Conservation (phyloP, 2,113 vertebrate genomes). For the Macrotus californicus region DNA sequence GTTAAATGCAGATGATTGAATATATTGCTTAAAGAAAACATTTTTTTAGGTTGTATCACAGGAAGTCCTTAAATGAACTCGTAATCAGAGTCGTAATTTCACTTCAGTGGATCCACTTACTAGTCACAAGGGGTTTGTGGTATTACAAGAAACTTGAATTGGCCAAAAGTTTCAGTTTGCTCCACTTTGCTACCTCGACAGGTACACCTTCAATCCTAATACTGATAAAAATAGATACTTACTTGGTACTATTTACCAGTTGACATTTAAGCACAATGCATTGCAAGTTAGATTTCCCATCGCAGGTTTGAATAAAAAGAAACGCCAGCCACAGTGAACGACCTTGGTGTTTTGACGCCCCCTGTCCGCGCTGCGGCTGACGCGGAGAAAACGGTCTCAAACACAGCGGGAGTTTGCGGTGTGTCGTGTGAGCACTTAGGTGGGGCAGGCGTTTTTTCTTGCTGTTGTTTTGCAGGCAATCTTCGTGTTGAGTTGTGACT, state of each 20-base stretch:
- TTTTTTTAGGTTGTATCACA: too few species aligned
- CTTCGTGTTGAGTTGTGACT: neutral
- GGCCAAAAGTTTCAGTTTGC: neutral
- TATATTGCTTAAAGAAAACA: too few species aligned
- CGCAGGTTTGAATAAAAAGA: neutral
- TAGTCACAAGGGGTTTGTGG: neutral
- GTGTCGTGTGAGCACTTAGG: neutral
- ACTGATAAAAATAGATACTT: neutral
- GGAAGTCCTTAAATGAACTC: neutral
- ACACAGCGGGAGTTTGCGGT: neutral
- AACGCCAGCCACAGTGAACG: neutral
- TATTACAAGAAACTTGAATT: neutral
- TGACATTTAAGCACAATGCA: neutral
- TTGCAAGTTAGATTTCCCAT: neutral
- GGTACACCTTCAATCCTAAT: neutral
- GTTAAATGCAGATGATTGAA: too few species aligned
- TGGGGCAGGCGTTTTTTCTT: neutral
- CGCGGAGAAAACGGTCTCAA: neutral
- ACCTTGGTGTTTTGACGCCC: neutral
- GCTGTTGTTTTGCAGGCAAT: neutral
- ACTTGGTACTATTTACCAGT: neutral
- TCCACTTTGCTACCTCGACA: neutral
- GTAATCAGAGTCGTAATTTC: neutral
- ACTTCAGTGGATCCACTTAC: neutral
- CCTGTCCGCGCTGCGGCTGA: neutral